Evolutionary conservation across 2,888 invertebrate genomes (phyloP), one percentile per base, ranked within the genome.

Genomic region (Quadriops clusia): DNA sequence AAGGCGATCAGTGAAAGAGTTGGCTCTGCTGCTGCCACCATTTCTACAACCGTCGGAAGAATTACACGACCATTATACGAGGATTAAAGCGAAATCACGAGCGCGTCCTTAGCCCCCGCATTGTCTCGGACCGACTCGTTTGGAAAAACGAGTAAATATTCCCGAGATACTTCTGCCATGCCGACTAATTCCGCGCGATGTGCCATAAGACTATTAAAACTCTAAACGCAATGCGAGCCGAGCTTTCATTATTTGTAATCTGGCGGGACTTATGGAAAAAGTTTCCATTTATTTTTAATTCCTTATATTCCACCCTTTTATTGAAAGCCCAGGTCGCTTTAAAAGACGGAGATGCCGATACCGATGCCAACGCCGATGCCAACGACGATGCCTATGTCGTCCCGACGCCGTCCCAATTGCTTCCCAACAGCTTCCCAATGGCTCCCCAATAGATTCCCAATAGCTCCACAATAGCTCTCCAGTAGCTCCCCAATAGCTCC

Each of bases 1-100:
- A n/a, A n/a, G n/a, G 49, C 52, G 54, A 54, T 55, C 53, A 49
- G 48, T 47, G 54, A 58, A 60, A 59, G 59, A 60, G 60, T 59
- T 60, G 57, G 23, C 28, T 21, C 16, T 49, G 51, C 54, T 51
- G 49, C 49, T 45, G 51, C 49, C n/a, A n/a, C n/a, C n/a, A n/a
- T n/a, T n/a, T n/a, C n/a, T n/a, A n/a, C n/a, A n/a, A n/a, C n/a
- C n/a, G 44, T 50, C 50, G 54, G 54, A 59, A 61, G 60, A 60
- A 60, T 62, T 62, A 61, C 57, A 54, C 57, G 57, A 58, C 62
- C 63, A 62, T 63, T 63, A 63, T 61, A 59, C 59, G 53, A 57
- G 63, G 61, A 63, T 63, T 63, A 63, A 54, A 51, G 56, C 56
- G 46, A 60, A 60, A 61, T 61, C 60, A 59, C 57, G 57, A 53